phyloP scores from a whole-genome alignment of 2,888 invertebrate species.

The Limnephilus marmoratus region DNA sequence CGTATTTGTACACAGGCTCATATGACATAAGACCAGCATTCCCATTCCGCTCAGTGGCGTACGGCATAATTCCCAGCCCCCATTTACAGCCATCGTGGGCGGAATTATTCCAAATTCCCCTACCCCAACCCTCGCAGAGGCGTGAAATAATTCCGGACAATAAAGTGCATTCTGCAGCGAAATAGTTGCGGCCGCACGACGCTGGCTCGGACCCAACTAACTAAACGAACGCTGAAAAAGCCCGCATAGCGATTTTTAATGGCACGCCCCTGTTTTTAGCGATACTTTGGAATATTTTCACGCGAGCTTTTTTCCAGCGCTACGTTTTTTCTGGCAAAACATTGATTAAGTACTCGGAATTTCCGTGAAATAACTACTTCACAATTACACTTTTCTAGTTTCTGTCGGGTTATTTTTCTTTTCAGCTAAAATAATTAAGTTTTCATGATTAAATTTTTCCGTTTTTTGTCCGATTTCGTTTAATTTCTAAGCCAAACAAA shows the following conservation, averaged over 20 bases:
- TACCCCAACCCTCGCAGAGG: not conserved
- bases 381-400: not conserved
- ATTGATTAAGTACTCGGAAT: not conserved
- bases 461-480: no score
- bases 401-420: not conserved
- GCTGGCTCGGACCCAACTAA: conserved; percentile 53
- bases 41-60: conserved; percentile 10
- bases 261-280: conserved; percentile 45
- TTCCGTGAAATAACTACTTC: not conserved
- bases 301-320: not conserved
- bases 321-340: not conserved
- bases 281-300: conserved; percentile 3
- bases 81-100: not conserved
- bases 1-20: not conserved
- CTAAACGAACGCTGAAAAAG: conserved; percentile 42
- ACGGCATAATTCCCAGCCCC: not conserved
- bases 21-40: conserved; percentile 9
- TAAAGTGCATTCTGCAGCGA: conserved; percentile 62
- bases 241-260: conserved; percentile 57
- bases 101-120: not conserved
- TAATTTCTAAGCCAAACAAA: no score
- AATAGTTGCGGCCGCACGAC: conserved; percentile 56
- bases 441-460: no score
- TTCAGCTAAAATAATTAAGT: not conserved
- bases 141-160: conserved; percentile 62